A percentile compares a stretch with the other conserved stretches of the same genome.
phyloP scores from a whole-genome alignment of 2,113 vertebrate genomes.

The Cromileptes altivelis region DNA sequence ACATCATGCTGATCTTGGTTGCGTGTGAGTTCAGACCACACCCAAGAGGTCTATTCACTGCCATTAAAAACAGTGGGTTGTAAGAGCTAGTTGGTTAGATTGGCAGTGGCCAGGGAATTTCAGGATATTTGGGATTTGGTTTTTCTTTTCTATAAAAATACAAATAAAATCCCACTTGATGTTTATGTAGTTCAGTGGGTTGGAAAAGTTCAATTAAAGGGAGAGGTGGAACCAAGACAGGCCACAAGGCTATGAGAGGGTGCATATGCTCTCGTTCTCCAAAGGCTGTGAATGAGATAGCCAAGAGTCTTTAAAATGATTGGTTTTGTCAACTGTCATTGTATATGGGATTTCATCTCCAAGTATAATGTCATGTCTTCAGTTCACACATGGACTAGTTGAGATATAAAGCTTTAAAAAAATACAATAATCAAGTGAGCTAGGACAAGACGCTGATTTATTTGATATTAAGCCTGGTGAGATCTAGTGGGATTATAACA shows the following conservation, averaged over 20 bases:
- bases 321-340: not conserved
- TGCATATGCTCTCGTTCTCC: not conserved
- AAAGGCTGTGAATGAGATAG: not conserved
- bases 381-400: not conserved
- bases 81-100: constrained; percentile 71
- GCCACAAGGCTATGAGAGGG: not conserved
- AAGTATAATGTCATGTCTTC: not conserved
- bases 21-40: constrained; percentile 73
- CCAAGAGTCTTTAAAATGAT: not conserved
- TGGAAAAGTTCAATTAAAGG: constrained; percentile 21
- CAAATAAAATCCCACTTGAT: constrained; percentile 66
- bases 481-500: not conserved
- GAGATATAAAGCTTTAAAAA: not conserved
- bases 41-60: constrained; percentile 49
- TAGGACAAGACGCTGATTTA: not conserved
- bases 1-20: constrained; percentile 8
- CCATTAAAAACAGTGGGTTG: constrained; percentile 44
- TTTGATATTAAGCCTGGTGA: not conserved
- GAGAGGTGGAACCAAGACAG: not conserved
- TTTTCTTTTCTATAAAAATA: constrained; percentile 74
- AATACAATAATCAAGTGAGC: not conserved
- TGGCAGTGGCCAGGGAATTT: constrained; percentile 64
- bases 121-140: constrained; percentile 65
- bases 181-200: constrained; percentile 65
- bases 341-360: not conserved